These are phyloP conservation scores for Vulpes lagopus DNA, from an alignment of 2,113 vertebrate species.

Conservation along the genomic window DNA sequence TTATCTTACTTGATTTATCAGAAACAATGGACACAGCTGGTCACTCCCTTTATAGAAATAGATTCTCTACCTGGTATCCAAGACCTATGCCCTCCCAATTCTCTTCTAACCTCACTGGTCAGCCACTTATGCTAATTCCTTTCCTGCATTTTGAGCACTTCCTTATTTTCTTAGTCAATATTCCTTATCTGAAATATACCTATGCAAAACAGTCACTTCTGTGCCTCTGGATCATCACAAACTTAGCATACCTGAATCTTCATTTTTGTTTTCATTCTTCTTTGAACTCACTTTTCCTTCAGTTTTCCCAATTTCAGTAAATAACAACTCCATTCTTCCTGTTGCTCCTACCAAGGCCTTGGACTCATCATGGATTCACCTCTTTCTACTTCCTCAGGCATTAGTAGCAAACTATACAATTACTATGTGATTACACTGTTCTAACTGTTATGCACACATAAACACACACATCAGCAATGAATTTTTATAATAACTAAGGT, in stretches of 20 bases:
- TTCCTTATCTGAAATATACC: background rate
- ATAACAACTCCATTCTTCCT: background rate
- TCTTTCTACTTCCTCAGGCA: background rate
- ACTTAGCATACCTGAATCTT: background rate
- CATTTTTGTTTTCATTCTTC: background rate
- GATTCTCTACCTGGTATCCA: background rate
- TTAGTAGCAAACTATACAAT: background rate
- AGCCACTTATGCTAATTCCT: background rate
- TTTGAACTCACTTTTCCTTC: background rate
- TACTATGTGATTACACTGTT: background rate
- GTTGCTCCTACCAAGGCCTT: accelerated
- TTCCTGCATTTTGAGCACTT: background rate
- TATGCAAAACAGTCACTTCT: background rate
- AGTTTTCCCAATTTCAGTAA: background rate
- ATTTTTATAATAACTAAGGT: background rate
- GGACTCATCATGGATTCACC: background rate
- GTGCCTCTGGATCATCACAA: background rate
- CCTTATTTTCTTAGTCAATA: background rate
- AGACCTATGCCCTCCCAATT: background rate
- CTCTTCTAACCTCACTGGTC: background rate
- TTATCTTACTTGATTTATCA: background rate
- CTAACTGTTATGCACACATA: background rate
- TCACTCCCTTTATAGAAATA: background rate
- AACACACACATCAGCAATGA: background rate
- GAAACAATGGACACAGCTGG: background rate